Base-by-base conservation (phyloP, 2,113 vertebrate genomes). In the Albula goreensis region DNA sequence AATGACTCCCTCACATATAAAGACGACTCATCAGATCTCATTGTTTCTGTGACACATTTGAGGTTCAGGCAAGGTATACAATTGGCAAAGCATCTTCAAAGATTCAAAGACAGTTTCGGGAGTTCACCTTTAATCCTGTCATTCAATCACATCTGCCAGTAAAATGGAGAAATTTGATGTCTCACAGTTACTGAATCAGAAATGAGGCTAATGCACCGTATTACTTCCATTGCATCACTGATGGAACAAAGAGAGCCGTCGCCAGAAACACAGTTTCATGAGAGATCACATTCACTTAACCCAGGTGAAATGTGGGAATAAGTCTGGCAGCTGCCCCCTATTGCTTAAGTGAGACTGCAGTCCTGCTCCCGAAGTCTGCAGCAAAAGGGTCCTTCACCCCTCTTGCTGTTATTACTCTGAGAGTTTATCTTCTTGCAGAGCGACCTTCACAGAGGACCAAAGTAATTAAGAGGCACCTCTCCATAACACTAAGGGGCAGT, bases 91-190 rank as follows among this genome's bases (percentile, higher is more conserved):
- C 5, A 7, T 48, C 7, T n/a, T 48, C 50, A 77, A 85, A 88
- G 83, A 74, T 56, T 51, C 11, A 57, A 85, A 85, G 63, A 91
- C 86, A 86, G 86, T 82, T 90, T 87, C 87, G 87, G 49, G 88
- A 92, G 85, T 88, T 89, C 85, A 91, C 90, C 88, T 93, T 88
- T 91, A 94, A 94, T 93, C 92, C 88, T 81, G 53, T 87, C 85
- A 89, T 92, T 93, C 91, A 93, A 94, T 94, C 89, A 87, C 89
- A 88, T 90, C 87, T 87, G 88, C 90, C 87, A 89, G 89, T 89
- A 91, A 89, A 66, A 5, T 22, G 17, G 60, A 7, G 83, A 78
- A 82, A 90, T 90, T 91, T 48, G 85, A 92, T 89, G 87, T 84
- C 89, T 87, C 89, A 80, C 77, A 85, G 86, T 85, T 89, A 90